Percentiles rank a stretch among this genome's conserved stretches.
Evolutionary conservation across 2,888 invertebrate genomes (phyloP).

Genomic region (Amorpha juglandis): DNA sequence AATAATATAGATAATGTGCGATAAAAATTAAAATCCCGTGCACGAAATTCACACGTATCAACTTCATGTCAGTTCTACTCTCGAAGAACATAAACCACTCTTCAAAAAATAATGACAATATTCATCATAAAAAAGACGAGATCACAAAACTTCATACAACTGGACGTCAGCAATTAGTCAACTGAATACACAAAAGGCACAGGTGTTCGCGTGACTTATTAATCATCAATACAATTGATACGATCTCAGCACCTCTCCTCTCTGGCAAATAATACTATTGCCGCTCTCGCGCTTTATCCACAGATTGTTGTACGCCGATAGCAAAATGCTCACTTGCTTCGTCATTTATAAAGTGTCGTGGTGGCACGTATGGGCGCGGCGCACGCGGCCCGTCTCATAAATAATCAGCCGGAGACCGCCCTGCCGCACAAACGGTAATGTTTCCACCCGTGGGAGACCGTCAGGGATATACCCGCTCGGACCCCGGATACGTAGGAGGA

Average conservation of each 20-base stretch:
- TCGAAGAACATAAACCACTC: not conserved
- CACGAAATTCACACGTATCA: too few relatives aligned
- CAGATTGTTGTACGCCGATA: constrained; percentile 44
- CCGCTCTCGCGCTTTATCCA: constrained; percentile 1
- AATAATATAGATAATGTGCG: too few relatives aligned
- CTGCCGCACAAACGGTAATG: constrained; percentile 61
- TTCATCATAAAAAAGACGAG: not conserved
- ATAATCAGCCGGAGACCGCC: constrained; percentile 67
- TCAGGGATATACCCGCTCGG: constrained; percentile 47
- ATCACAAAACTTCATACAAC: not conserved
- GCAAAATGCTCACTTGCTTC: constrained; percentile 60
- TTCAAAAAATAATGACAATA: not conserved
- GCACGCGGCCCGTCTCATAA: constrained; percentile 66
- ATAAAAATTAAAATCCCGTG: too few relatives aligned
- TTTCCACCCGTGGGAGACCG: constrained; percentile 54
- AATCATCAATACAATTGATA: constrained; percentile 52
- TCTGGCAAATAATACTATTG: constrained; percentile 31
- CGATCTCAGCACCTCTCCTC: constrained; percentile 47
- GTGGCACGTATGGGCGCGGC: constrained; percentile 68
- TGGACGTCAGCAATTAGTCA: not conserved
- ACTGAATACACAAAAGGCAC: constrained; percentile 37
- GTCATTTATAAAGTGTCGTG: constrained; percentile 73
- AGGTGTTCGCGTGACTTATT: constrained; percentile 36
- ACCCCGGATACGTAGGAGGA: constrained; percentile 20
- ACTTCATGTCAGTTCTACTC: not conserved